Evolutionary conservation across 2,888 invertebrate species (phyloP).

Genomic region (Drosophila parthenogenetica): DNA sequence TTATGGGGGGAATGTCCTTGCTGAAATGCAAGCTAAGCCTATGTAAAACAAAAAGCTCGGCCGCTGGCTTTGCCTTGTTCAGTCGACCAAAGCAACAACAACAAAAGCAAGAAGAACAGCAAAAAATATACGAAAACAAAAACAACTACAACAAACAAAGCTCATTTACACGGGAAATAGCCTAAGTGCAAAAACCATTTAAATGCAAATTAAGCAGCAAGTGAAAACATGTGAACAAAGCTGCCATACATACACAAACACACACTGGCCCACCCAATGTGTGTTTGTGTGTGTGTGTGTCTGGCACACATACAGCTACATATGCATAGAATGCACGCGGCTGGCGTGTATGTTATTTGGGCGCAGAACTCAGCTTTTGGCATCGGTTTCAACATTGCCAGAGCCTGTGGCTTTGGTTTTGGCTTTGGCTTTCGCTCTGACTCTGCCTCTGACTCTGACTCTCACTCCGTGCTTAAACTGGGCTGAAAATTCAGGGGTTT

Average conservation of each 20-base stretch:
- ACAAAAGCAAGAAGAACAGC: slow-evolving; percentile 31
- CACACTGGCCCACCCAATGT: slow-evolving; percentile 1
- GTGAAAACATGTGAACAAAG: slow-evolving; percentile 83
- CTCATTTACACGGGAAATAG: slow-evolving; percentile 83
- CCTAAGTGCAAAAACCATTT: slow-evolving; percentile 83
- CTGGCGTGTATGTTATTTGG: slow-evolving; percentile 34
- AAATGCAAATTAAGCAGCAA: slow-evolving; percentile 84
- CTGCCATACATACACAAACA: slow-evolving; percentile 32
- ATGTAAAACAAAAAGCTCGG: slow-evolving; percentile 57
- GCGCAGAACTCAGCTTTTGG: slow-evolving; percentile 27
- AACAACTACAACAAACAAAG: slow-evolving; percentile 59
- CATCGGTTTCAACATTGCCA: slow-evolving; percentile 14
- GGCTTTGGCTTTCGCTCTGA: slow-evolving; percentile 35
- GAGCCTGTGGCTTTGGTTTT: slow-evolving; percentile 43
- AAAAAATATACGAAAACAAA: slow-evolving; percentile 14
- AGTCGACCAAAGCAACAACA: slow-evolving; percentile 39
- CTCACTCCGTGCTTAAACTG: slow-evolving; percentile 1
- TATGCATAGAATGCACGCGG: slow-evolving; percentile 42
- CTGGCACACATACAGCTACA: slow-evolving; percentile 8
- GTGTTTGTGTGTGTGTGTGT: neutral
- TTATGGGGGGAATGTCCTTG: slow-evolving; percentile 46
- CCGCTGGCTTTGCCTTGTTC: slow-evolving; percentile 37
- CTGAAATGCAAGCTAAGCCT: slow-evolving; percentile 63
- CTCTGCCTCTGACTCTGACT: slow-evolving; percentile 25
- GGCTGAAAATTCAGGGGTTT: neutral